Conservation (phyloP, 2,888 invertebrate species). For the Malthinus seriepunctatus region DNA sequence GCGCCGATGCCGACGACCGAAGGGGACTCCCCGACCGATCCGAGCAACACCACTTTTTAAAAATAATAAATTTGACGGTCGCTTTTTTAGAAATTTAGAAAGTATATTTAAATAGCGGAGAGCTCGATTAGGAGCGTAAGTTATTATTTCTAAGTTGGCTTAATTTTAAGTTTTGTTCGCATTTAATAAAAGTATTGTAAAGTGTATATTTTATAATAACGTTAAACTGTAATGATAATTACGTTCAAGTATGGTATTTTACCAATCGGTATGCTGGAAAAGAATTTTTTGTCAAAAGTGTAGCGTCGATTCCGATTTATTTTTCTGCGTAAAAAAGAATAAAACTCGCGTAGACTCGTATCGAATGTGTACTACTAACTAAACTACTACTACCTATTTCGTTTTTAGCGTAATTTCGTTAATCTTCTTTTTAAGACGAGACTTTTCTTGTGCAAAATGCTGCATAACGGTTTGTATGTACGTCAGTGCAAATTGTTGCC, state of each 20-base stretch:
- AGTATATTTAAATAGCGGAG: slow-evolving; percentile 16
- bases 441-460: slow-evolving; percentile 24
- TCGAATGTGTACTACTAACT: slow-evolving; percentile 1
- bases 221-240: slow-evolving; percentile 61
- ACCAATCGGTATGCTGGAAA: slow-evolving; percentile 49
- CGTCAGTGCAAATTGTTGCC: slow-evolving; percentile 23
- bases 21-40: slow-evolving; percentile 55
- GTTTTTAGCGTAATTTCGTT: slow-evolving; percentile 12
- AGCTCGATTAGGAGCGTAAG: slow-evolving; percentile 21
- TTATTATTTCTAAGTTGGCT: slow-evolving; percentile 9
- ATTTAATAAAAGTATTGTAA: slow-evolving; percentile 46
- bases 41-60: slow-evolving; percentile 54
- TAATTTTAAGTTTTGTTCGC: slow-evolving; percentile 39
- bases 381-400: too few species aligned
- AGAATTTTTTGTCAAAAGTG: slow-evolving; percentile 16
- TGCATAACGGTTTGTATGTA: slow-evolving; percentile 27
- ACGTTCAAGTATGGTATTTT: slow-evolving; percentile 64
- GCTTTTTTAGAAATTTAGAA: slow-evolving; percentile 11
- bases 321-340: background rate
- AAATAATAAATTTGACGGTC: slow-evolving; percentile 21
- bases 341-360: background rate
- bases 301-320: slow-evolving; percentile 13
- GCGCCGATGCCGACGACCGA: slow-evolving; percentile 56
- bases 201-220: slow-evolving; percentile 44
- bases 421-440: slow-evolving; percentile 25